Percentiles rank a stretch among this genome's conserved stretches.
Evolutionary conservation across 2,113 vertebrate genomes (phyloP).

Genomic region (Garra rufa): DNA sequence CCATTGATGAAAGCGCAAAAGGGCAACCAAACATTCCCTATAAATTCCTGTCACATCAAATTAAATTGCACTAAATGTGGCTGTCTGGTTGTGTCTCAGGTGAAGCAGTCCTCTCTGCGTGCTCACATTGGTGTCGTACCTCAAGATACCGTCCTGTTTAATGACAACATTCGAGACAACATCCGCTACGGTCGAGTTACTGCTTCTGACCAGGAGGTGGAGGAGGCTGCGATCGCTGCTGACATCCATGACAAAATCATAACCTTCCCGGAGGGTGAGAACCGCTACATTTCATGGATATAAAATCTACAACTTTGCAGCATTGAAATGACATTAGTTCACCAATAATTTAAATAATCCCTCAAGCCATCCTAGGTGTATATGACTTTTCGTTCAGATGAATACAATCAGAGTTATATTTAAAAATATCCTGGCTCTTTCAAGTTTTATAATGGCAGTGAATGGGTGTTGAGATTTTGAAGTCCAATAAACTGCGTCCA

Average conservation of each 20-base stretch:
- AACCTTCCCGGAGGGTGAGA: constrained; percentile 86
- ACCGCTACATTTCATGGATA: neutral
- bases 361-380: too few species aligned
- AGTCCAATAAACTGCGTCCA: too few species aligned
- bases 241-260: constrained; percentile 91
- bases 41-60: neutral
- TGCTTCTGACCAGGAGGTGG: constrained; percentile 85
- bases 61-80: too few species aligned
- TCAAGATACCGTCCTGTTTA: constrained; percentile 96
- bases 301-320: neutral
- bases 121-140: constrained; percentile 94
- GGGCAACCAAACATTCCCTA: too few species aligned
- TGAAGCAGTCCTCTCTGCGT: constrained; percentile 87
- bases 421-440: too few species aligned
- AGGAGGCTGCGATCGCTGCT: constrained; percentile 87
- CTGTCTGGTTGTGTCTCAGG: constrained; percentile 70
- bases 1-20: neutral
- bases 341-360: too few species aligned
- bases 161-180: constrained; percentile 90
- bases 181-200: constrained; percentile 90
- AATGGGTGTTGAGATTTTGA: too few species aligned
- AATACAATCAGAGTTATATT: too few species aligned
- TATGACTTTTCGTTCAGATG: too few species aligned
- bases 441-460: too few species aligned
- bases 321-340: neutral